Conservation (phyloP, 2,113 vertebrate genomes). For the Lepus timidus region DNA sequence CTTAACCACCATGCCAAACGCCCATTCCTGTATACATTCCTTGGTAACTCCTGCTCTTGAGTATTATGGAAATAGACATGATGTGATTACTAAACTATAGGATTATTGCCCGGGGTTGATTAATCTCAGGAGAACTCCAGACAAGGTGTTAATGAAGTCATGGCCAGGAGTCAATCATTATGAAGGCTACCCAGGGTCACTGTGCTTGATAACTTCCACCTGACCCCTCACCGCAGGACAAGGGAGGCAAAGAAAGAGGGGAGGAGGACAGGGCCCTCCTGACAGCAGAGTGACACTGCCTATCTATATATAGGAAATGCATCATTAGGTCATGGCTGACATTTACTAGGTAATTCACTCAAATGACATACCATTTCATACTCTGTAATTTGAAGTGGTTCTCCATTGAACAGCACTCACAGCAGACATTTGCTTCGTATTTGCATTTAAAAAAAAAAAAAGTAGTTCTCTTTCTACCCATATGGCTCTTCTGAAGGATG, state of each 20-base stretch:
- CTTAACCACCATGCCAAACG: too few relatives aligned
- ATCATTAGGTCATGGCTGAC: conserved; percentile 25
- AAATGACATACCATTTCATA: neutral
- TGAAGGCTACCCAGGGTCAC: neutral
- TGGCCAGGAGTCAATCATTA: neutral
- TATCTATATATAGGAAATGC: conserved; percentile 24
- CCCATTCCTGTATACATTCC: neutral
- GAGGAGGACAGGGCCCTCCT: neutral
- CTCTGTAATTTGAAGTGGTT: neutral
- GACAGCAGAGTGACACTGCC: neutral
- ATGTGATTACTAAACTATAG: neutral
- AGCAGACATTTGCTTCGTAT: neutral
- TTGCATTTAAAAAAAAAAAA: conserved; percentile 2
- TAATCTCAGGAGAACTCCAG: conserved; percentile 32
- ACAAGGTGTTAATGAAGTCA: neutral
- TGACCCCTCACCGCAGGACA: neutral
- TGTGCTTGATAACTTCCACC: neutral
- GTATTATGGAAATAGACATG: neutral
- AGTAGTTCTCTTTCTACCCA: neutral
- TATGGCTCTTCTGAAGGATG: neutral
- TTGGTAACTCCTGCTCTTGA: neutral
- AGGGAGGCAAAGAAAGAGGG: neutral
- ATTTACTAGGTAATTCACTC: conserved; percentile 29
- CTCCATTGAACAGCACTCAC: neutral
- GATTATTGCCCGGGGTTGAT: conserved; percentile 38